Evolutionary conservation across 2,888 invertebrate genomes (phyloP), one percentile per base, ranked within the genome.

Genomic region (Pollenia angustigena): DNA sequence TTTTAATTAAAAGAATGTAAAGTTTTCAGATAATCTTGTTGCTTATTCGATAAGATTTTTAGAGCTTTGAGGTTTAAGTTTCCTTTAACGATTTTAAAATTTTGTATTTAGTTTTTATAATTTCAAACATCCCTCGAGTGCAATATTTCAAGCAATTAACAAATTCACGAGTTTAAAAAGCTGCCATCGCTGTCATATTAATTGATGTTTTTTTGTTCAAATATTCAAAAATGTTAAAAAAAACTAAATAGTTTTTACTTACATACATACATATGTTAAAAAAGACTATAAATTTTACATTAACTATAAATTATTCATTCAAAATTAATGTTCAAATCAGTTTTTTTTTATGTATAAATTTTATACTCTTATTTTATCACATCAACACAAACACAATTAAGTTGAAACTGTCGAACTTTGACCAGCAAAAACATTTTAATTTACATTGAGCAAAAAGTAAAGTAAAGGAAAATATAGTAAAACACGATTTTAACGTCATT

Each of bases 291-390:
- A 62, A 62, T 52, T 40, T 54, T 42, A 6, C 32, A 32, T 32
- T 32, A 0, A 32, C 32, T 32, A 32, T 32, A 32, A 32, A 32
- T 32, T 32, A 32, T 32, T 1, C 18, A 14, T 23, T 12, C 11
- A 60, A 50, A 60, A 60, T 48, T 48, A 60, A 60, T 48, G 16
- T 12, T n/a, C 4, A 50, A 75, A 75, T 62, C 50, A 75, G 14
- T 18, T 62, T 60, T 42, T 52, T 62, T 62, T 60, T 4, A 64
- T 46, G 16, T 44, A 64, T 18, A 18, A 16, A 54, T 18, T 18
- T 54, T 14, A 32, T 52, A 12, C 69, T 71, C 64, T 12, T 64
- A 71, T 54, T 71, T 54, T 14, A 71, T 54, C 42, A 54, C 42
- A 18, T 54, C 11, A 71, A 54, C 64, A 54, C 76, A 23, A 64